Base-by-base conservation (phyloP, 2,797 vertebrate genomes). In the Pelobates cultripes region DNA sequence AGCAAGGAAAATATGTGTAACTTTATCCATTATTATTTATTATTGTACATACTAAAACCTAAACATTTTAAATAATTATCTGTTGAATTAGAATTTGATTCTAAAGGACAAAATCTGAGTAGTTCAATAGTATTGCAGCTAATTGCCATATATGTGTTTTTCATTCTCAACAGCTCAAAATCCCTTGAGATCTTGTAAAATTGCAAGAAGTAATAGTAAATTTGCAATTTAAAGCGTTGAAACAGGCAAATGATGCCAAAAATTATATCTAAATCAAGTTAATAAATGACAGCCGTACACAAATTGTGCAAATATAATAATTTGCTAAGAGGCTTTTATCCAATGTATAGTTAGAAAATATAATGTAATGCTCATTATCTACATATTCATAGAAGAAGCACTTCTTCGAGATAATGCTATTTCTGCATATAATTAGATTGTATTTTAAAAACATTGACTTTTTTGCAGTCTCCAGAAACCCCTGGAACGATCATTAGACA, bases 371-470 rank as follows among this genome's bases (percentile, higher is more conserved):
- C n/a, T 40, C 17, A 40, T 28, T 64, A 64, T 40, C n/a, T 28
- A 64, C 10, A 57, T 40, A 40, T 28, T 40, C 61, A 64, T 64
- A 64, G 28, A 64, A 64, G 61, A 40, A 64, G 17, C 61, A 28
- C 10, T 64, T 64, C 61, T 64, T 14, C 5, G 61, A 64, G 61
- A 40, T 64, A 64, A 64, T 64, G 28, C 28, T 64, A 40, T 64
- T 64, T 64, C 17, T 64, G 5, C 7, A 64, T 64, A 64, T 64
- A 64, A 64, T 64, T 64, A 64, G 17, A 64, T 64, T 64, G 61
- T 64, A 64, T 64, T 28, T 64, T 64, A 64, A 64, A 64, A 64
- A 64, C 61, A 64, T 64, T 64, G 28, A 40, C 61, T 64, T 64
- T 60, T 10, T 64, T 61, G 13, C 15, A 17, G 61, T 64, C 17